Conservation (phyloP, 2,797 vertebrate genomes). For the Vultur gryphus region DNA sequence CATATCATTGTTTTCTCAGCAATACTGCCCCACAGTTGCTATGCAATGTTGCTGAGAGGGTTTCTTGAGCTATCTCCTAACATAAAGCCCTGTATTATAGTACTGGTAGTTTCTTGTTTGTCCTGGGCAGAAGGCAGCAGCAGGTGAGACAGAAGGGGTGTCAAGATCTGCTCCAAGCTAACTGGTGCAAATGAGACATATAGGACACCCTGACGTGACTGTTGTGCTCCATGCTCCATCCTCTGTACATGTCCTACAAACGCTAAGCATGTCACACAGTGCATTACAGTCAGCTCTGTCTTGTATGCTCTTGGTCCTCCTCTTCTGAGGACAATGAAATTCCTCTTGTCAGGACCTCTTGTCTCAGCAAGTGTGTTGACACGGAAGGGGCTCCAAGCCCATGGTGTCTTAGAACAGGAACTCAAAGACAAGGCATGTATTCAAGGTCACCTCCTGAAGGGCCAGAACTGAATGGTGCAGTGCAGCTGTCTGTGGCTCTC, state of each 20-base stretch:
- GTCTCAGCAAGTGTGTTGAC: background rate
- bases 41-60: background rate
- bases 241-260: background rate
- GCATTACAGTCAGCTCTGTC: background rate
- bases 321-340: background rate
- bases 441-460: background rate
- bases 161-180: background rate
- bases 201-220: rapidly evolving
- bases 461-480: background rate
- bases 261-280: background rate
- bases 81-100: background rate
- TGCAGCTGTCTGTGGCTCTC: background rate
- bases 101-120: background rate
- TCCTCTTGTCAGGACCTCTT: background rate
- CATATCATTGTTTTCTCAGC: background rate
- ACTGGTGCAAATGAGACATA: background rate
- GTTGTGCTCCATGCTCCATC: background rate
- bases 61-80: background rate
- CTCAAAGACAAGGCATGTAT: background rate
- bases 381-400: background rate
- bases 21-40: background rate
- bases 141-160: background rate
- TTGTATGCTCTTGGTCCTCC: too few species aligned
- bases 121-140: background rate
- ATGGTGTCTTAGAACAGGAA: background rate